phyloP scores from a whole-genome alignment of 2,113 vertebrate genomes.

The Gymnocephalus cernua region DNA sequence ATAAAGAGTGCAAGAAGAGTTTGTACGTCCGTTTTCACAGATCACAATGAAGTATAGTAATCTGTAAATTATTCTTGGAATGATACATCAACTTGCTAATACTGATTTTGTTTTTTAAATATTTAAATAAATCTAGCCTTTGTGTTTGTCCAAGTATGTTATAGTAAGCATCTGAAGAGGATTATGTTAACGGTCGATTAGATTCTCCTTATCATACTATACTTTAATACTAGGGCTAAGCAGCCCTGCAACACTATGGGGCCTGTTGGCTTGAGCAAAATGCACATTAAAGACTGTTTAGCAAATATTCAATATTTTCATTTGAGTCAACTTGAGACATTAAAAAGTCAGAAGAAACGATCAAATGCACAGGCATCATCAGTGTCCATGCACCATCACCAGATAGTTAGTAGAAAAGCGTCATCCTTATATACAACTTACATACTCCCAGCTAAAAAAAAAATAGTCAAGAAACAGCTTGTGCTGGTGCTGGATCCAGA shows the following conservation, averaged over 20 bases:
- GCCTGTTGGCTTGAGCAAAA: neutral
- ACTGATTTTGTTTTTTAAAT: neutral
- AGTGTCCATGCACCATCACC: neutral
- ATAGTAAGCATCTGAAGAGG: too few relatives aligned
- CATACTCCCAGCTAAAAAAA: slow-evolving; percentile 29
- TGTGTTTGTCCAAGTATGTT: neutral
- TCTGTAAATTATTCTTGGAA: neutral
- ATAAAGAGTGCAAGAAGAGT: neutral
- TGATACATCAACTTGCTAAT: neutral
- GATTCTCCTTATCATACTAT: neutral
- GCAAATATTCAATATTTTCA: neutral
- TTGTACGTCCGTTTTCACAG: neutral
- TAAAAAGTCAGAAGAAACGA: neutral
- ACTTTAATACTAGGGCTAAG: neutral
- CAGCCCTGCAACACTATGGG: neutral
- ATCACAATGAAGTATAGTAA: neutral
- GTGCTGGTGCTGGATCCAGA: neutral
- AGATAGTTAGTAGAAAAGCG: neutral
- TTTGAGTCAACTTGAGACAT: neutral
- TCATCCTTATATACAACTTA: neutral
- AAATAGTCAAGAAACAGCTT: slow-evolving; percentile 18
- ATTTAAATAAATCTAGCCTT: neutral
- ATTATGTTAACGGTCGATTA: neutral
- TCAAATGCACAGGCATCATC: neutral
- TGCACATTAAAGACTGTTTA: neutral